Percentiles rank a stretch among this genome's conserved stretches.
These are phyloP conservation scores for Bursaphelenchus mucronatus DNA, from an alignment of 1,140 invertebrate species.

Conservation along the genomic window DNA sequence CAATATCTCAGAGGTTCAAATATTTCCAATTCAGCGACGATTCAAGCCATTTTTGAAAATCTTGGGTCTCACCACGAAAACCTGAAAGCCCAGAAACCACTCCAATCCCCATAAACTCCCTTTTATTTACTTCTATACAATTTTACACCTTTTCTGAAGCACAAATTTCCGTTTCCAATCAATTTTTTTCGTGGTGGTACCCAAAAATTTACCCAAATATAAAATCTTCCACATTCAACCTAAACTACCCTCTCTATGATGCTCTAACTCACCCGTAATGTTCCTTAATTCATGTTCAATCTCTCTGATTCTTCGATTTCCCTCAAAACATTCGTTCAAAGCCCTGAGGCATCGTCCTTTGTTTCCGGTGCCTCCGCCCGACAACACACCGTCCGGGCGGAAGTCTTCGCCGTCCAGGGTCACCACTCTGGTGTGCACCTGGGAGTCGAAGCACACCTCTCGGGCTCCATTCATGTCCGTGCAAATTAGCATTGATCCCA, in stretches of 20 bases:
- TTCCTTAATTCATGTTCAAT: constrained; percentile 10
- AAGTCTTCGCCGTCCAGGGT: constrained; percentile 86
- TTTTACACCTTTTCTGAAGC: no score
- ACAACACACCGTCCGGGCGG: constrained; percentile 80
- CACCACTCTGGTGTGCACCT: constrained; percentile 74
- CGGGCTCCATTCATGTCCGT: constrained; percentile 75
- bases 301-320: constrained; percentile 12
- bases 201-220: constrained; percentile 2
- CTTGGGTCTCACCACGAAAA: no score
- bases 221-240: not conserved
- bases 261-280: constrained; percentile 33
- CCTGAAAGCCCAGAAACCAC: no score
- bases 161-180: no score
- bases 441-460: constrained; percentile 72
- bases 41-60: no score
- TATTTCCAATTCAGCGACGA: no score
- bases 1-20: no score
- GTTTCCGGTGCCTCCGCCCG: constrained; percentile 68
- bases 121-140: no score
- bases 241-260: constrained; percentile 4
- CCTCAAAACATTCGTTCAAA: constrained; percentile 3
- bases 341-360: constrained; percentile 2
- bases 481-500: constrained; percentile 79
- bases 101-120: no score
- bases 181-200: not conserved